phyloP scores from a whole-genome alignment of 2,797 vertebrate genomes.

The Graptemys geographica region DNA sequence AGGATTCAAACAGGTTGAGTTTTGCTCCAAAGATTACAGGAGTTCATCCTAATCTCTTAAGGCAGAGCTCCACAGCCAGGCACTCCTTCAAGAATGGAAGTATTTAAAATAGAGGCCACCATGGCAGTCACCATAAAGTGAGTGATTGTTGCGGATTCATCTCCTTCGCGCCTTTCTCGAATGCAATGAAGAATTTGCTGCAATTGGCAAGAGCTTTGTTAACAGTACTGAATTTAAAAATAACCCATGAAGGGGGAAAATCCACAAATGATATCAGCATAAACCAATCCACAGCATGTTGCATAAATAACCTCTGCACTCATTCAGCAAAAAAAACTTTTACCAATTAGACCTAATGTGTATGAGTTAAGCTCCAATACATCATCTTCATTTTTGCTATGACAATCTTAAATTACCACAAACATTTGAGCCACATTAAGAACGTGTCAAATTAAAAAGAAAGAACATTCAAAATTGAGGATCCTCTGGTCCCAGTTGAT shows the following conservation, averaged over 20 bases:
- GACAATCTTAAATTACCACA: not conserved
- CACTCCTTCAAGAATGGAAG: not conserved
- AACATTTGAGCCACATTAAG: not conserved
- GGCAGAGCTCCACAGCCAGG: not conserved
- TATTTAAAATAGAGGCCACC: not conserved
- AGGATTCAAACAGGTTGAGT: not conserved
- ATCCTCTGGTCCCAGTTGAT: not conserved
- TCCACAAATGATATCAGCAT: fast-evolving
- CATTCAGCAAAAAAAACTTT: not conserved
- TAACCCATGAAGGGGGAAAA: not conserved
- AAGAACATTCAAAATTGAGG: not conserved
- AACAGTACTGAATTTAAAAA: not conserved
- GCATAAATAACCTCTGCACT: conserved; percentile 1
- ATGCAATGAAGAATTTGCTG: not conserved
- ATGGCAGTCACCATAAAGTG: not conserved
- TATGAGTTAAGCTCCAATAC: not conserved
- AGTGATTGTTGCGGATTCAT: not conserved
- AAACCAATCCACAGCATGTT: conserved; percentile 6
- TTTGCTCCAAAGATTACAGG: not conserved
- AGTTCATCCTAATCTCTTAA: not conserved
- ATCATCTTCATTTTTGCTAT: not conserved
- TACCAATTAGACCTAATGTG: not conserved
- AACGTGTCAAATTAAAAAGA: not conserved
- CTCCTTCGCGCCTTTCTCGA: not conserved
- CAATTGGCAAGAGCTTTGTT: not conserved